Evolutionary conservation across 2,888 invertebrate genomes (phyloP).

Genomic region (Helleia helle): DNA sequence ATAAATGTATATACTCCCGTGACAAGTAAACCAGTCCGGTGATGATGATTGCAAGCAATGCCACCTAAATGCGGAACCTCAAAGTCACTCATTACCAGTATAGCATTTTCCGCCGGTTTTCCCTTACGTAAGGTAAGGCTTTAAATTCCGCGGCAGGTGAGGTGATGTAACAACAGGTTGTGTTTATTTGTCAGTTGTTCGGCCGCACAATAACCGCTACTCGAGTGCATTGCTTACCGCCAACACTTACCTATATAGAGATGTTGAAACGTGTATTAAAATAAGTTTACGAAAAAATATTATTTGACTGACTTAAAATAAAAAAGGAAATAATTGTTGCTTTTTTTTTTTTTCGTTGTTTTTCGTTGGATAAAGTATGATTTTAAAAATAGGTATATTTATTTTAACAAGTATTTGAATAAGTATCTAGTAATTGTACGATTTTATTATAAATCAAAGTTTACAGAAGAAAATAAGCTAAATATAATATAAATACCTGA

Average conservation of each 20-base stretch:
- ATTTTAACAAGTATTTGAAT: no score
- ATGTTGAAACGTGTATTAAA: conserved; percentile 21
- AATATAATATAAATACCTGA: no score
- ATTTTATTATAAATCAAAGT: not conserved
- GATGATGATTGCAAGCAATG: no score
- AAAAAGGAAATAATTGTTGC: no score
- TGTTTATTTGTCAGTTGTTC: conserved; percentile 59
- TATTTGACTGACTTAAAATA: no score
- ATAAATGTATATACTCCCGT: no score
- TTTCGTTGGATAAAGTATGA: no score
- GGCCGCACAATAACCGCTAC: conserved; percentile 53
- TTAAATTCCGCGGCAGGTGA: conserved; percentile 10
- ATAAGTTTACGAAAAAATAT: no score
- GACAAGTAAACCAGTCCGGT: no score
- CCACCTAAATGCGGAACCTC: conserved; percentile 4
- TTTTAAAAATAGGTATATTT: no score
- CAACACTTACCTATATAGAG: conserved; percentile 35
- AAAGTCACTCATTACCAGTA: conserved; percentile 2
- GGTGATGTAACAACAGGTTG: conserved; percentile 59
- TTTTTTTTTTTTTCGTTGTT: no score
- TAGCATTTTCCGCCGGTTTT: conserved; percentile 11
- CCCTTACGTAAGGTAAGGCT: conserved; percentile 15
- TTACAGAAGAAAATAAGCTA: no score
- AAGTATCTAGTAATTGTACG: not conserved
- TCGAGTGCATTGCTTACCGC: conserved; percentile 44